Percentiles rank a stretch among this genome's conserved stretches.
These are phyloP conservation scores for Schizopygopsis pylzovi DNA, from an alignment of 2,797 vertebrate species.

Conservation along the genomic window DNA sequence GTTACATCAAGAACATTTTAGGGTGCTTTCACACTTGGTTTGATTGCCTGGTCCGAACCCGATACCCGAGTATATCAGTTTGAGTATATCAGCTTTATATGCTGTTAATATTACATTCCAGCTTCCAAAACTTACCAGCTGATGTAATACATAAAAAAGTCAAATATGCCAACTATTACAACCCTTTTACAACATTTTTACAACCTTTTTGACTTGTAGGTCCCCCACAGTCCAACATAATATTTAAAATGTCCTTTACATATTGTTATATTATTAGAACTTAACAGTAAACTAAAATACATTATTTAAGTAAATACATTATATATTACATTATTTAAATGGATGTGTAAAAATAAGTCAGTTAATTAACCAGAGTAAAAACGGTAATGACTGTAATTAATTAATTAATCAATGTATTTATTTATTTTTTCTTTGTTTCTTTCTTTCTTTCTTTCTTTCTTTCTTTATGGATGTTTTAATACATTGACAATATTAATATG, in stretches of 20 bases:
- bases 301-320: neutral
- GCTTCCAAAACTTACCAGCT: neutral
- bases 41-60: too few species aligned
- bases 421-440: too few species aligned
- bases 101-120: too few species aligned
- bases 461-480: too few species aligned
- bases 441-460: too few species aligned
- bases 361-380: neutral
- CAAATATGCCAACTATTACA: neutral
- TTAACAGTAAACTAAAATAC: neutral
- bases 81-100: too few species aligned
- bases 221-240: neutral
- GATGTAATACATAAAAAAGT: neutral
- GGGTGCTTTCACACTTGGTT: too few species aligned
- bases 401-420: too few species aligned
- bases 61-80: too few species aligned
- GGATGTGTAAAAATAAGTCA: too few species aligned
- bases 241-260: neutral
- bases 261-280: neutral
- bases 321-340: neutral
- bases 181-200: neutral
- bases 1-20: neutral
- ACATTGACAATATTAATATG: neutral
- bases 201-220: neutral
- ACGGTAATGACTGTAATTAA: neutral